Conservation (phyloP, 1,140 invertebrate species). For the Phenacoccus solenopsis region DNA sequence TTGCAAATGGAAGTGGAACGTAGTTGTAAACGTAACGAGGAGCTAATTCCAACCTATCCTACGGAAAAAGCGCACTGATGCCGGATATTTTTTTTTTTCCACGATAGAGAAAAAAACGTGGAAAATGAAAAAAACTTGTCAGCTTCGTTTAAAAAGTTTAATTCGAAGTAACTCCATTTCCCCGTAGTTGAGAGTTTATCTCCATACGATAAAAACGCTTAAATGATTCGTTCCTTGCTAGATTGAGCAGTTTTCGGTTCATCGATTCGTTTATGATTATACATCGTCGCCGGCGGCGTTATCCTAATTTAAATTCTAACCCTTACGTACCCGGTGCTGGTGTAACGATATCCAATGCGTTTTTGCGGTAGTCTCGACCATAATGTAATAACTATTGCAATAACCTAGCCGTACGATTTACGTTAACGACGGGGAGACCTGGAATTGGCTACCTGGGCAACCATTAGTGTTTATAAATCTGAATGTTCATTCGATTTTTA, state of each 20-base stretch:
- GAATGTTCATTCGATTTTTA: too few species aligned
- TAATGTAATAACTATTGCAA: too few species aligned
- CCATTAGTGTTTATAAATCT: too few species aligned
- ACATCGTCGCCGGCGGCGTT: not conserved
- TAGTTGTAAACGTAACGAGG: not conserved
- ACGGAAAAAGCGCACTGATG: not conserved
- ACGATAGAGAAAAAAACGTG: not conserved
- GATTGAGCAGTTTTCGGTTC: not conserved
- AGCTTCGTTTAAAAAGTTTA: not conserved
- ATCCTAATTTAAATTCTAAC: not conserved
- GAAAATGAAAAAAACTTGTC: not conserved
- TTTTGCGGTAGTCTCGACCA: not conserved
- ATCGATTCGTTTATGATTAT: conserved; percentile 3
- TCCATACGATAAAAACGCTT: not conserved
- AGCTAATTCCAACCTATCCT: not conserved
- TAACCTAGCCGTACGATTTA: too few species aligned
- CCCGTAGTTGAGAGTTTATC: too few species aligned
- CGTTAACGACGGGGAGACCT: too few species aligned
- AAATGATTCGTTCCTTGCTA: not conserved
- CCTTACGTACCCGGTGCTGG: too few species aligned
- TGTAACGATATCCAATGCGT: not conserved
- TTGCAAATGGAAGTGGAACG: not conserved
- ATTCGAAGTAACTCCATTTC: too few species aligned
- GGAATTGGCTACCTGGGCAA: too few species aligned
- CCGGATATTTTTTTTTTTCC: not conserved